phyloP scores from a whole-genome alignment of 2,113 vertebrate genomes.

The Rattus rattus region DNA sequence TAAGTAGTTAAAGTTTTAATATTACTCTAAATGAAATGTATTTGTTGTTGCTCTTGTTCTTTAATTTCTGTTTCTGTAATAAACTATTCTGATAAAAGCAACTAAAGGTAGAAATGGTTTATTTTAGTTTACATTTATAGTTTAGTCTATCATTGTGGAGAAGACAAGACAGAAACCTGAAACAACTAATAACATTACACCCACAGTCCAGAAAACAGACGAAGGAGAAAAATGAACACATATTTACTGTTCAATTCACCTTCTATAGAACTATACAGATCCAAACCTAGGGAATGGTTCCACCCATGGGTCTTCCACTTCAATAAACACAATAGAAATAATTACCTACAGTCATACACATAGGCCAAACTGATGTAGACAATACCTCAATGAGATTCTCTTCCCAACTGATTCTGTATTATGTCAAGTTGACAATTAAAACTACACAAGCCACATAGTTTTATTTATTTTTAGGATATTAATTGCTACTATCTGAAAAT shows the following conservation, averaged over 20 bases:
- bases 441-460: neutral
- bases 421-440: neutral
- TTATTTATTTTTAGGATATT: neutral
- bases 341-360: neutral
- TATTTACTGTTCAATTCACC: neutral
- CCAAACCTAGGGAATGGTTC: neutral
- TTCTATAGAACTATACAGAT: neutral
- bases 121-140: neutral
- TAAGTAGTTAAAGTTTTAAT: neutral
- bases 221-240: neutral
- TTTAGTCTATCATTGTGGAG: neutral
- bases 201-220: neutral
- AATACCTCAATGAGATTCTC: neutral
- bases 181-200: neutral
- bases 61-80: neutral
- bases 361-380: neutral
- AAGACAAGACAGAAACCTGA: neutral
- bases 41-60: neutral
- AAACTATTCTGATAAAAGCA: neutral
- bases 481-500: neutral
- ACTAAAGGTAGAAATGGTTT: neutral
- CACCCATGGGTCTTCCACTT: neutral
- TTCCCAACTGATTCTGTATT: too few species aligned
- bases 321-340: neutral
- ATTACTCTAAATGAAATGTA: neutral